Percentiles rank a stretch among this genome's conserved stretches.
These are phyloP conservation scores for Drosophila lacteicornis DNA, from an alignment of 1,140 invertebrate genomes.

Conservation along the genomic window DNA sequence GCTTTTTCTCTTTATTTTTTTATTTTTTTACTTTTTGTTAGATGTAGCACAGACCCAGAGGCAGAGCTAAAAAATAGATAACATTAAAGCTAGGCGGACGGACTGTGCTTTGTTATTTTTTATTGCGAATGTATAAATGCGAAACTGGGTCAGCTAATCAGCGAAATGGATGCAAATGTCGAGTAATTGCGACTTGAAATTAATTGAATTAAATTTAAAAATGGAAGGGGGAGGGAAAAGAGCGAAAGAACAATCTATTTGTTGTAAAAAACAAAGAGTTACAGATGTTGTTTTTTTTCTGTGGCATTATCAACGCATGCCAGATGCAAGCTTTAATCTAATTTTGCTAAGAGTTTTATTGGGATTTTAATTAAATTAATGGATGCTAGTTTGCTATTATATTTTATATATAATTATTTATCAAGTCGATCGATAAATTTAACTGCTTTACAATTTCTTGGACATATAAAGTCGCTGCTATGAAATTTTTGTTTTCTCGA, in stretches of 20 bases:
- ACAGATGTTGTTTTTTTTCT: constrained; percentile 10
- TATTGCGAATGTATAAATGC: constrained; percentile 30
- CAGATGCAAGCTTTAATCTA: constrained; percentile 10
- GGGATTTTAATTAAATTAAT: not conserved
- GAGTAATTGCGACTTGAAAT: constrained; percentile 48
- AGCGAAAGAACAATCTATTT: constrained; percentile 15
- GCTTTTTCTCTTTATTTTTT: not conserved
- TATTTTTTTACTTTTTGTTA: not conserved
- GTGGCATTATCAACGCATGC: not conserved
- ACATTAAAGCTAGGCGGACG: constrained; percentile 14
- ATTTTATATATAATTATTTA: no score
- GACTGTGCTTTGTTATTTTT: constrained; percentile 14
- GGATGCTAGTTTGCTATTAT: no score
- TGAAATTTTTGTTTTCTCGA: no score
- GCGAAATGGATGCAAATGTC: constrained; percentile 47
- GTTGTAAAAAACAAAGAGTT: constrained; percentile 14
- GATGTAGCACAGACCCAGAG: constrained; percentile 17
- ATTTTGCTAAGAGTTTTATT: not conserved
- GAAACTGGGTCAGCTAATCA: constrained; percentile 50
- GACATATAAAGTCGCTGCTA: no score
- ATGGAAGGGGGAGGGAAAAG: not conserved
- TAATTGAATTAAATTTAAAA: constrained; percentile 34
- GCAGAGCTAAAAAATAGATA: constrained; percentile 21
- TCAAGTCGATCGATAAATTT: not conserved
- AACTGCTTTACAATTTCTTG: not conserved